These are phyloP conservation scores for Vulpes ferrilata DNA, from an alignment of 2,113 vertebrate species.

Conservation along the genomic window DNA sequence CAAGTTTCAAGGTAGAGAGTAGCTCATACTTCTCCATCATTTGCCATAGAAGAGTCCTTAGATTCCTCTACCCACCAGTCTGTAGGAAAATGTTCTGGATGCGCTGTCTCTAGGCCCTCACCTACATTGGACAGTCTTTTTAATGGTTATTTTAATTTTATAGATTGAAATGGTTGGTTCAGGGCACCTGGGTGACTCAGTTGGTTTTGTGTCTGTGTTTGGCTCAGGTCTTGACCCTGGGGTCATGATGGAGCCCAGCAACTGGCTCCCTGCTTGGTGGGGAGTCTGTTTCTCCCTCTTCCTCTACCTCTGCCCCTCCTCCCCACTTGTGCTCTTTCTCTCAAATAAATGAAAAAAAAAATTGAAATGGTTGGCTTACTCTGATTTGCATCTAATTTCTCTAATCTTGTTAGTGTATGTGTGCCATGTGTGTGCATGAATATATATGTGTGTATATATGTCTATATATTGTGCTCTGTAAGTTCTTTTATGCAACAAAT, in stretches of 20 bases:
- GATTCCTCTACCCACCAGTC: background rate
- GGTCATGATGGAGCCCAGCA: too few relatives aligned
- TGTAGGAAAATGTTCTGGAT: background rate
- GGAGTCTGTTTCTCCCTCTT: too few relatives aligned
- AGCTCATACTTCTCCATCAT: background rate
- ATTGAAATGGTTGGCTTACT: background rate
- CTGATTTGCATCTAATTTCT: background rate
- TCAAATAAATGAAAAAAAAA: too few relatives aligned
- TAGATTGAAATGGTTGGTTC: background rate
- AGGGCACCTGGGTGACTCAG: too few relatives aligned
- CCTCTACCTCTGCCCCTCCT: too few relatives aligned
- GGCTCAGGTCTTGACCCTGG: too few relatives aligned
- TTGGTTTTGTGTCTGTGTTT: too few relatives aligned
- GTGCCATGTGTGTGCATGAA: background rate
- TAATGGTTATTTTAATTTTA: background rate
- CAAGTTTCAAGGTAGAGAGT: background rate
- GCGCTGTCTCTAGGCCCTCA: background rate
- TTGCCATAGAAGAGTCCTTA: background rate
- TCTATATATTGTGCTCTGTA: background rate
- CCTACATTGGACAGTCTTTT: background rate
- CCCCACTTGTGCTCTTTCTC: too few relatives aligned
- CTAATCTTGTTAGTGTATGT: background rate
- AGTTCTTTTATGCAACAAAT: background rate
- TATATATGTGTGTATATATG: background rate
- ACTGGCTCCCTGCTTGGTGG: too few relatives aligned